A percentile compares a stretch with the other conserved stretches of the same genome.
These are phyloP conservation scores for Platysternon megacephalum DNA, from an alignment of 2,113 vertebrate genomes.

Conservation along the genomic window DNA sequence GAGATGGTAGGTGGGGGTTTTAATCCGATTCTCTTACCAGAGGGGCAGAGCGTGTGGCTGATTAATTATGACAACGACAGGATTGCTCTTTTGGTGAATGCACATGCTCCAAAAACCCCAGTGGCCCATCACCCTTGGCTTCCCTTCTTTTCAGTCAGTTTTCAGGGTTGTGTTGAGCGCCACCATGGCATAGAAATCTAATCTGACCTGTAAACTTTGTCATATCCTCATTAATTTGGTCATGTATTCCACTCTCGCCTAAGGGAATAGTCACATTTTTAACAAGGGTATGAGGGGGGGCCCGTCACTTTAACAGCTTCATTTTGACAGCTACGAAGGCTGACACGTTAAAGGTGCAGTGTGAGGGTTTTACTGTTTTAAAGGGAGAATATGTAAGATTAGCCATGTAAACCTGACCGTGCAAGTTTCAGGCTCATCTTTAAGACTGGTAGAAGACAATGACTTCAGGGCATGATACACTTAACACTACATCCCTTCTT, in stretches of 20 bases:
- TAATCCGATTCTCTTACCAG: not conserved
- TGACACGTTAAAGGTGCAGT: not conserved
- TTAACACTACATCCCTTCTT: not conserved
- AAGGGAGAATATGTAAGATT: not conserved
- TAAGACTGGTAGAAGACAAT: not conserved
- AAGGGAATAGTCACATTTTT: slow-evolving; percentile 59
- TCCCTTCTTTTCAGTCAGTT: not conserved
- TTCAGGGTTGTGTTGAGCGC: not conserved
- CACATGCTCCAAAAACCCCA: slow-evolving; percentile 1
- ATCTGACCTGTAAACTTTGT: slow-evolving; percentile 16
- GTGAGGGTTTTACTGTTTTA: not conserved
- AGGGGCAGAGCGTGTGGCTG: not conserved
- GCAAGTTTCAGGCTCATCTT: not conserved
- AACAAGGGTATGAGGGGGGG: slow-evolving; percentile 24
- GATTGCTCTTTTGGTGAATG: slow-evolving; percentile 62
- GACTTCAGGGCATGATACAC: not conserved
- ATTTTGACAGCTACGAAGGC: slow-evolving; percentile 51
- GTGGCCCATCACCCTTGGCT: not conserved
- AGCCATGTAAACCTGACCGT: not conserved
- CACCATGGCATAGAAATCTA: not conserved
- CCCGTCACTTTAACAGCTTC: not conserved
- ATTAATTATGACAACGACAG: slow-evolving; percentile 64
- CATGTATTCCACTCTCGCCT: slow-evolving; percentile 54
- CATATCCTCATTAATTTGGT: slow-evolving; percentile 66
- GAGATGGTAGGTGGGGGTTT: not conserved